phyloP scores from a whole-genome alignment of 2,797 vertebrate species.

The Chloroceryle amazona region DNA sequence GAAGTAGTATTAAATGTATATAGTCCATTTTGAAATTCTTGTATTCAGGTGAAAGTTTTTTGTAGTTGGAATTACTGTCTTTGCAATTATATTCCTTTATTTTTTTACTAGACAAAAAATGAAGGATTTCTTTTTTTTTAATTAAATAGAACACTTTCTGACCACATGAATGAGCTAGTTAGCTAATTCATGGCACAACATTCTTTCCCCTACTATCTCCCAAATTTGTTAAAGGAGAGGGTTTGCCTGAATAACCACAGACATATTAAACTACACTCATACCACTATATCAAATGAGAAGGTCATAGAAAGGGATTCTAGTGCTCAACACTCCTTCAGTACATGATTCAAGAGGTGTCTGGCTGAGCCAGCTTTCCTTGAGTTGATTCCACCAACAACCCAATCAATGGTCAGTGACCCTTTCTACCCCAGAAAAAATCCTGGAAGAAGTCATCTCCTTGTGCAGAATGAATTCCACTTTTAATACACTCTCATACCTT shows the following conservation, averaged over 20 bases:
- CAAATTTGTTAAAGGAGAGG: background rate
- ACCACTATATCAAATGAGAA: background rate
- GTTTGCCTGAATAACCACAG: background rate
- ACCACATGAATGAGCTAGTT: background rate
- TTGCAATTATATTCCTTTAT: background rate
- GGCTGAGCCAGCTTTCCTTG: background rate
- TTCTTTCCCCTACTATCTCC: background rate
- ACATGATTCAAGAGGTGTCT: background rate
- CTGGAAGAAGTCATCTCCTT: background rate
- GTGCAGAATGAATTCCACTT: background rate
- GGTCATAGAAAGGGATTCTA: background rate
- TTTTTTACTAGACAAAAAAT: background rate
- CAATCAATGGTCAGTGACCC: accelerated
- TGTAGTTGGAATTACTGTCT: background rate
- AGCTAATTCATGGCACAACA: background rate
- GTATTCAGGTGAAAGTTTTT: background rate
- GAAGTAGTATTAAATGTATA: background rate
- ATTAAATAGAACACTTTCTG: background rate
- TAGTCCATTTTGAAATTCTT: background rate
- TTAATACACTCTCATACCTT: background rate
- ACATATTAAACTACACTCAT: background rate
- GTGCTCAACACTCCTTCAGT: background rate
- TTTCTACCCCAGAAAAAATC: background rate
- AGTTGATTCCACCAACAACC: background rate
- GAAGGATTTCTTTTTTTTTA: too few species aligned